Evolutionary conservation across 2,888 invertebrate genomes (phyloP).

Genomic region (Aphodius granarius): DNA sequence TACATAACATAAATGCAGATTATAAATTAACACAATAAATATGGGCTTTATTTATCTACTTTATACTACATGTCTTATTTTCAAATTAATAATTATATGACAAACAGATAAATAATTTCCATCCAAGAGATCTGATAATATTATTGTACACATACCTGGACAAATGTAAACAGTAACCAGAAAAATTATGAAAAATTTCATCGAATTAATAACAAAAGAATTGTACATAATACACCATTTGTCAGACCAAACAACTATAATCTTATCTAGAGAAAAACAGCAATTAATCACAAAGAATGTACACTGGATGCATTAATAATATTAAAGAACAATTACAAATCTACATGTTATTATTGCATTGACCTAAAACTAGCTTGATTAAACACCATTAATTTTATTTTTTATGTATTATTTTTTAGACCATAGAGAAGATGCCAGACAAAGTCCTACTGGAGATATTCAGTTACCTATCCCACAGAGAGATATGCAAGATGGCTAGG

Average conservation of each 20-base stretch:
- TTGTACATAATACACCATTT: too few species aligned
- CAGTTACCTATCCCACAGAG: constrained; percentile 89
- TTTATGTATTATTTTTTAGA: constrained; percentile 60
- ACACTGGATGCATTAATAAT: not conserved
- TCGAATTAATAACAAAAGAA: too few species aligned
- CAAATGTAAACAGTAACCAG: too few species aligned
- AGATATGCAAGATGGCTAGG: constrained; percentile 91
- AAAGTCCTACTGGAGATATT: constrained; percentile 94
- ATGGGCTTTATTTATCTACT: too few species aligned
- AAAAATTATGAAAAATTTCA: too few species aligned
- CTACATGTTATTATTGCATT: not conserved
- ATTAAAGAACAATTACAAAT: not conserved
- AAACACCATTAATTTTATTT: not conserved
- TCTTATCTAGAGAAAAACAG: not conserved
- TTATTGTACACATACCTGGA: too few species aligned
- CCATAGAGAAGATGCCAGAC: constrained; percentile 95
- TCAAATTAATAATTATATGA: too few species aligned
- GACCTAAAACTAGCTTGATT: not conserved
- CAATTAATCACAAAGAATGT: not conserved
- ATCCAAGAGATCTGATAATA: too few species aligned
- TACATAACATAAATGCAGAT: too few species aligned
- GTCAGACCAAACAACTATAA: not conserved
- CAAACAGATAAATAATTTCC: too few species aligned
- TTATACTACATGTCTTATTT: too few species aligned
- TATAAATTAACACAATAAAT: too few species aligned